Percentiles rank a stretch among this genome's conserved stretches.
phyloP scores from a whole-genome alignment of 1,140 invertebrate species.

The Drosophila fuyamai region DNA sequence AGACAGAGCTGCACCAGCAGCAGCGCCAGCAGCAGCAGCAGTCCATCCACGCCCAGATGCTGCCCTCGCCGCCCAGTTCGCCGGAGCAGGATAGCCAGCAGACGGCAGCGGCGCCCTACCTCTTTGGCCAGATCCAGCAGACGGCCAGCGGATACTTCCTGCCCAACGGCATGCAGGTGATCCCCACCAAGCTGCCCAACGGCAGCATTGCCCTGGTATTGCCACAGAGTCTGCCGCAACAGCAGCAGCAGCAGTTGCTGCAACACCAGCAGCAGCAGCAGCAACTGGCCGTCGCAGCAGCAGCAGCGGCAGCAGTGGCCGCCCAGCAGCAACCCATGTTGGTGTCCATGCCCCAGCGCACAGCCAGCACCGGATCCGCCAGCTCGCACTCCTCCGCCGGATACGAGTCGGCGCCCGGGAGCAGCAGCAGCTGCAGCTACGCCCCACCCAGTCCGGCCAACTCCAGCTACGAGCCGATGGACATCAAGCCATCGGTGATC shows the following conservation, averaged over 20 bases:
- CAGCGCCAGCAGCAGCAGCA: constrained; percentile 71
- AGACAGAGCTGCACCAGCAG: constrained; percentile 84
- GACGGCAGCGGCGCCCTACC: constrained; percentile 78
- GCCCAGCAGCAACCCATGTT: constrained; percentile 88
- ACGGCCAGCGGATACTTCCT: constrained; percentile 87
- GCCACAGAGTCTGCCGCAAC: constrained; percentile 86
- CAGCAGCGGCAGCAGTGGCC: constrained; percentile 85
- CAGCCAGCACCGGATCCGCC: constrained; percentile 88
- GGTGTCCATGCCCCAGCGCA: constrained; percentile 90
- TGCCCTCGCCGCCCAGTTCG: constrained; percentile 84
- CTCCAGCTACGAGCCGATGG: constrained; percentile 82
- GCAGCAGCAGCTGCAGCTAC: constrained; percentile 76
- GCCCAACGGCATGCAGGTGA: constrained; percentile 90
- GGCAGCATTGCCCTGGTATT: constrained; percentile 92
- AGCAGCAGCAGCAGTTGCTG: constrained; percentile 86
- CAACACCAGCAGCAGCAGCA: constrained; percentile 87
- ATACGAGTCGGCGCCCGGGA: constrained; percentile 74
- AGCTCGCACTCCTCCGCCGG: constrained; percentile 86
- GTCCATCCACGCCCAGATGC: constrained; percentile 84
- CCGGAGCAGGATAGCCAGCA: constrained; percentile 85
- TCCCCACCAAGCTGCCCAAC: constrained; percentile 91
- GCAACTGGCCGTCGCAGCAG: constrained; percentile 44
- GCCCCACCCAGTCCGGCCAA: constrained; percentile 81
- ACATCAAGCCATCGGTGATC: constrained; percentile 82
- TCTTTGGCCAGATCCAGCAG: constrained; percentile 85